phyloP scores from a whole-genome alignment of 2,113 vertebrate genomes.

The Reinhardtius hippoglossoides region DNA sequence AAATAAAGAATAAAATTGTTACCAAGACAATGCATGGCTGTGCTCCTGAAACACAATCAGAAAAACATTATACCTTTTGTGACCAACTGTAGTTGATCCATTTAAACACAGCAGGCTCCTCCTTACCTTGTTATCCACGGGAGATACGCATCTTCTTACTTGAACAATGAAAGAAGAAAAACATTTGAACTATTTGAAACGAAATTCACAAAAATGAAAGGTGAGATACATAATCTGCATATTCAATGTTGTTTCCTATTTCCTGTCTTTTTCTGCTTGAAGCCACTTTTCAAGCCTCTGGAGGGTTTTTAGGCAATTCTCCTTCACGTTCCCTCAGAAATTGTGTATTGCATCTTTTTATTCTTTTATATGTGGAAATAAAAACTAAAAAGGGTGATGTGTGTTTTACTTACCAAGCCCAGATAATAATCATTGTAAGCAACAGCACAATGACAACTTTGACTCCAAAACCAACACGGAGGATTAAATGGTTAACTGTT shows the following conservation, averaged over 20 bases:
- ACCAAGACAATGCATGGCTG: background rate
- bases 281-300: too few species aligned
- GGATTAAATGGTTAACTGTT: too few species aligned
- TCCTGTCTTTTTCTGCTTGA: too few species aligned
- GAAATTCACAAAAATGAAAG: too few species aligned
- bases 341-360: too few species aligned
- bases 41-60: conserved; percentile 34
- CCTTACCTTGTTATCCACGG: conserved; percentile 28
- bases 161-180: background rate
- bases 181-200: too few species aligned
- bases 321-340: too few species aligned
- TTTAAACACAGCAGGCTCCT: background rate
- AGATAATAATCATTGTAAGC: conserved; percentile 36
- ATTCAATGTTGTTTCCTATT: too few species aligned
- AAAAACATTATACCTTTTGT: background rate
- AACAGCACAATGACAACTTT: conserved; percentile 27
- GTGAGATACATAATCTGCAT: too few species aligned
- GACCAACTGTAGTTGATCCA: background rate
- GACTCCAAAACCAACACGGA: conserved; percentile 6
- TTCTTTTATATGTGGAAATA: background rate
- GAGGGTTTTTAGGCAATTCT: too few species aligned
- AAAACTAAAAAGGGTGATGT: background rate
- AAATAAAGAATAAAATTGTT: too few species aligned
- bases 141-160: background rate
- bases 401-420: conserved; percentile 41